Evolutionary conservation across 2,888 invertebrate species (phyloP), one percentile per base, ranked within the genome.

Genomic region (Serripes groenlandicus): DNA sequence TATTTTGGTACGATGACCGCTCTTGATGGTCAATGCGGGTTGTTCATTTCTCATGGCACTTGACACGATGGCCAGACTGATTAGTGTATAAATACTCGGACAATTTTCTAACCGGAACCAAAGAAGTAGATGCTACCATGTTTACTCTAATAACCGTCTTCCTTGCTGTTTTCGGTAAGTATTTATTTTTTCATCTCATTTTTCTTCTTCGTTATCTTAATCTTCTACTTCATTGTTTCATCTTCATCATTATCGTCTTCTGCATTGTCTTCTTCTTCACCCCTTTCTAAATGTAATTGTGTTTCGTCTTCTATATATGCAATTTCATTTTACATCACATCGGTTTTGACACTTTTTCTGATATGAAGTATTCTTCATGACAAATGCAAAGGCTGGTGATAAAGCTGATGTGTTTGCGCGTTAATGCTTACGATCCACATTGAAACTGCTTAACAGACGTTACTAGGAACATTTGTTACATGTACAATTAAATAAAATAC

Each of bases 31-130:
- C 9, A 7, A 3, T 26, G 26, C 3, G 26, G 11, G 26, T 5
- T 62, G 62, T 30, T 62, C 62, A 62, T 30, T 62, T 62, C 62
- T 26, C 62, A 62, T 3, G 62, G 32, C 34, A 30, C 62, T 62
- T 34, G 21, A 62, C 62, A 62, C 62, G 62, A 62, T 32, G 34
- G 30, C 34, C 15, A 4, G 34, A 18, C n/a, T 34, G 34, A 34
- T 32, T 34, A 62, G 62, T 11, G 62, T 62, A 62, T 62, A 62
- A 62, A 62, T 34, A 34, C n/a, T 21, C 32, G 18, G 34, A 34
- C n/a, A 3, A 34, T 32, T 1, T n/a, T 28, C 62, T 34, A 34
- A 30, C 28, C 21, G n/a, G 21, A 30, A 62, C 34, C 34, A 32
- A 34, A 34, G 62, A 62, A 32, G 32, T n/a, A 34, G 32, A 30